Evolutionary conservation across 2,113 vertebrate species (phyloP).

Genomic region (Tachuris rubrigastra): DNA sequence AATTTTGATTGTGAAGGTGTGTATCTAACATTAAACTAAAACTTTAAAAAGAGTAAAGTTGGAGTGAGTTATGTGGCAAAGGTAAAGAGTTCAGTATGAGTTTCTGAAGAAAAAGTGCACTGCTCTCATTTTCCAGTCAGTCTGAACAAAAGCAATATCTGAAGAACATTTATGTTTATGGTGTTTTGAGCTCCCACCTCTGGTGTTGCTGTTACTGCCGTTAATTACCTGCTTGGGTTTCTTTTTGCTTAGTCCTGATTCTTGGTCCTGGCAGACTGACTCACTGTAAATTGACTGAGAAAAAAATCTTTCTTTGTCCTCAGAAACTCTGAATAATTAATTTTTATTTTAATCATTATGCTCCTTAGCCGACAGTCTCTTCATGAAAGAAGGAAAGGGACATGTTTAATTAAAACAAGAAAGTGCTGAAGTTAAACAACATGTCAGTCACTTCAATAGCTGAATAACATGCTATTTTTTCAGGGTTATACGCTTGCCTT

Average conservation of each 20-base stretch:
- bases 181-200: not conserved
- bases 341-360: slow-evolving; percentile 19
- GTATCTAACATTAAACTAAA: not conserved
- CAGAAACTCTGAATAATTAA: slow-evolving; percentile 36
- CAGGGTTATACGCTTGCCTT: not conserved
- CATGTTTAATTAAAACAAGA: slow-evolving; percentile 62
- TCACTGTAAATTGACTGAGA: not conserved
- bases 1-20: not conserved
- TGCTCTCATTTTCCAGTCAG: not conserved
- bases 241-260: slow-evolving; percentile 2
- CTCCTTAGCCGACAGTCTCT: not conserved
- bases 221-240: not conserved
- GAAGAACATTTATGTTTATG: not conserved
- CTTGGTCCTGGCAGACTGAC: not conserved
- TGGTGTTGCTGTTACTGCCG: not conserved
- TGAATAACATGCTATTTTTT: not conserved
- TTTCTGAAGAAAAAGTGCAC: not conserved
- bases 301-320: slow-evolving; percentile 22
- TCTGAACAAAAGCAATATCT: not conserved
- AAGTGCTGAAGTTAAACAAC: slow-evolving; percentile 30
- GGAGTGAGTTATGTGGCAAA: not conserved
- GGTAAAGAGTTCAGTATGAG: not conserved
- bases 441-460: not conserved
- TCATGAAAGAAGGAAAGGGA: not conserved
- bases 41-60: not conserved